Conservation (phyloP, 2,888 invertebrate genomes). For the Drosophila yooni region DNA sequence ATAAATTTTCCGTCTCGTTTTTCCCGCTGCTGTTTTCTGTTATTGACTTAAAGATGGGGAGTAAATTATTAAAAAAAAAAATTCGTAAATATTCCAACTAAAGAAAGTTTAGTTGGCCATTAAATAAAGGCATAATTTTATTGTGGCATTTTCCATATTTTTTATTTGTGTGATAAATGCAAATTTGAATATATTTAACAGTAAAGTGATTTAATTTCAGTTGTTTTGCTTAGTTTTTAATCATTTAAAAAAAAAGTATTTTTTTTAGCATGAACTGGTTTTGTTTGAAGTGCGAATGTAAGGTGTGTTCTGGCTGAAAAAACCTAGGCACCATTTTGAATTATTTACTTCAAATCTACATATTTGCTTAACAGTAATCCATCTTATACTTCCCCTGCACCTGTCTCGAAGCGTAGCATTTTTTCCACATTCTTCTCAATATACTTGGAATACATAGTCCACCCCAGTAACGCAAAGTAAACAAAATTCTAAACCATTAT, state of each 20-base stretch:
- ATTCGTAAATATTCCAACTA: conserved; percentile 7
- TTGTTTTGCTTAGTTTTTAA: not conserved
- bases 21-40: conserved; percentile 24
- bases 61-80: conserved; percentile 36
- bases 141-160: conserved; percentile 3
- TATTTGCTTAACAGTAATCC: conserved; percentile 15
- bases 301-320: not conserved
- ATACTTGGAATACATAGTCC: not conserved
- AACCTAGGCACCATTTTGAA: not conserved
- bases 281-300: not conserved
- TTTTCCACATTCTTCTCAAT: not conserved
- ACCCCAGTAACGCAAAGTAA: not conserved
- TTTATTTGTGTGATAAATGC: not conserved
- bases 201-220: not conserved
- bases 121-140: conserved; percentile 24
- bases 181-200: not conserved
- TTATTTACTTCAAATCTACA: not conserved
- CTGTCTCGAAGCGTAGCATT: not conserved
- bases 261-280: not conserved
- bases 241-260: too few species aligned
- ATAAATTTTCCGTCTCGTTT: conserved; percentile 43
- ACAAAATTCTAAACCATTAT: conserved; percentile 41
- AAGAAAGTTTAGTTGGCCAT: conserved; percentile 36
- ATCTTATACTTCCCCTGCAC: conserved; percentile 3
- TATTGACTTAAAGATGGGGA: conserved; percentile 31